Base-by-base conservation (phyloP, 1,140 invertebrate genomes). In the Drosophila micromelanica region DNA sequence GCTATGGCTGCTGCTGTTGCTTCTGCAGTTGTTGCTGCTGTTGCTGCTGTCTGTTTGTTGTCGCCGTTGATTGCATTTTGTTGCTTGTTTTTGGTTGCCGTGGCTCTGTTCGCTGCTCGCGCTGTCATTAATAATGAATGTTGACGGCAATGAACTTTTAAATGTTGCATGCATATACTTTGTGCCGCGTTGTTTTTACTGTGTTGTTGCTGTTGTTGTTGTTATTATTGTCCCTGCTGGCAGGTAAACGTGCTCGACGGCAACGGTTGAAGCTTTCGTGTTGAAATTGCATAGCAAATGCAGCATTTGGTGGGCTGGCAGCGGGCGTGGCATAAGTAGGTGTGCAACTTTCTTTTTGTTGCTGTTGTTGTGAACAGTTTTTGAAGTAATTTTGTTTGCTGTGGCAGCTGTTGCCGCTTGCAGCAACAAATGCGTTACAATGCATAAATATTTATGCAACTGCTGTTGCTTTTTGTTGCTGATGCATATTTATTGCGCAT, bases 51-150 rank as follows among this genome's bases (percentile, higher is more conserved):
- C 57, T 73, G 65, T 78, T 78, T 78, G 69, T 68, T 86, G 82
- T 79, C 76, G 84, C 57, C 68, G 84, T 79, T 87, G 84, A 87
- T 87, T 87, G 84, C 84, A 87, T 87, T 87, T 82, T 82, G 84
- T 48, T 87, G 84, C 84, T 84, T 87, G 84, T 89, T 87, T 86
- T 87, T 71, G 81, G 84, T 87, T 89, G 79, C 55, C 78, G 69
- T 71, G 62, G 73, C 67, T 51, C 13, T 27, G 17, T 37, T 42
- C 11, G 20, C 32, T 68, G 75, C 73, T 64, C 59, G 77, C 74
- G 79, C 84, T 91, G 90, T 91, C 90, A 91, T 91, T 91, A 91
- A 91, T 91, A 91, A 91, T 91, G 90, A 91, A 91, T 91, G 90
- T 90, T 80, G 86, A 90, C 90, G 90, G 90, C 90, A 91, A 91